Evolutionary conservation across 2,888 invertebrate genomes (phyloP).

Genomic region (Dendrolimus pini): DNA sequence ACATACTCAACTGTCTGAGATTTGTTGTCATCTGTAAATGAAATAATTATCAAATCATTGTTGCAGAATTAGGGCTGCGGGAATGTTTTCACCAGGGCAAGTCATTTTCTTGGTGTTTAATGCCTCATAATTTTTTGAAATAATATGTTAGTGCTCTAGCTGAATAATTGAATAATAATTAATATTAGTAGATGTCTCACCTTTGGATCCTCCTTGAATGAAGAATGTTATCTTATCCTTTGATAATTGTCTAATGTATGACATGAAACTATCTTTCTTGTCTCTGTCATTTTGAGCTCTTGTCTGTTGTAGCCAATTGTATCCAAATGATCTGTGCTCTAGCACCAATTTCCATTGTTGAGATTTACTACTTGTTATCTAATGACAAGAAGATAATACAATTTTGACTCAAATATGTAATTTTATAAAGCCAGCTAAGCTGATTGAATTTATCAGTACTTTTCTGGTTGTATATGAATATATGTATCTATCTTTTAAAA

Average conservation of each 20-base stretch:
- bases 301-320: constrained; percentile 79
- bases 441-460: too few species aligned
- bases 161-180: too few species aligned
- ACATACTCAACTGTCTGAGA: constrained; percentile 60
- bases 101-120: too few species aligned
- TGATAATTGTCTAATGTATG: constrained; percentile 65
- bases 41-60: not conserved
- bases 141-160: too few species aligned
- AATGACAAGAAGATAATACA: constrained; percentile 21
- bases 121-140: too few species aligned
- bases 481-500: too few species aligned
- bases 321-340: constrained; percentile 85
- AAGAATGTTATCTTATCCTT: constrained; percentile 69
- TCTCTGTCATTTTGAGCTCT: constrained; percentile 55
- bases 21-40: constrained; percentile 49
- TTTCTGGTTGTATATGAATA: too few species aligned
- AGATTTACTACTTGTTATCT: constrained; percentile 84
- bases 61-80: too few species aligned
- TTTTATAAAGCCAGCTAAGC: too few species aligned
- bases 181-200: constrained; percentile 19
- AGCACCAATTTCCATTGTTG: constrained; percentile 90
- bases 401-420: not conserved
- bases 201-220: constrained; percentile 63
- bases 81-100: too few species aligned
- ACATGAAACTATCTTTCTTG: constrained; percentile 66